phyloP scores from a whole-genome alignment of 2,797 vertebrate species.

The Luscinia luscinia region DNA sequence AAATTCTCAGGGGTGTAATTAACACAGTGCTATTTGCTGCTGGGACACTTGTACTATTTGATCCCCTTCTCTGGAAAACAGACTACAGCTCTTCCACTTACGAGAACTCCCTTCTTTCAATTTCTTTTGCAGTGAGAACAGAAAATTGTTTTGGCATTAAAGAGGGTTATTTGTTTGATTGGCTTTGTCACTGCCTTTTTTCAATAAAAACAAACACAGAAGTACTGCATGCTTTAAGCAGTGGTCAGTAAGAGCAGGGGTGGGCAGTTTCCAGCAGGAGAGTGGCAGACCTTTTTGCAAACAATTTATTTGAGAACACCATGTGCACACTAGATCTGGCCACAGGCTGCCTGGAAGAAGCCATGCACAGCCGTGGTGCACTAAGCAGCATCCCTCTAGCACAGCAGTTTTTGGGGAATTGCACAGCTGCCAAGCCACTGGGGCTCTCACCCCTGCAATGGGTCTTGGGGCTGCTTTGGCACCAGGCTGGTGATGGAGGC shows the following conservation, averaged over 20 bases:
- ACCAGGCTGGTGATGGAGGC: accelerated
- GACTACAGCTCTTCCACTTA: neutral
- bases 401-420: accelerated
- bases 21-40: neutral
- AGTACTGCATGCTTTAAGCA: neutral
- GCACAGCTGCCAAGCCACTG: neutral
- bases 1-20: neutral
- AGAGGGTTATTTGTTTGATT: neutral
- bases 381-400: neutral
- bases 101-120: neutral
- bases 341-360: neutral
- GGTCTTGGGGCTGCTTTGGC: neutral
- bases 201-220: neutral
- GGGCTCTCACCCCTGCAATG: neutral
- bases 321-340: neutral
- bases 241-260: neutral
- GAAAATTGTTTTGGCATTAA: neutral
- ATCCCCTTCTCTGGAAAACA: neutral
- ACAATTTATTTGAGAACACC: neutral
- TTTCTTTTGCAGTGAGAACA: neutral
- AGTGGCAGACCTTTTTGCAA: neutral
- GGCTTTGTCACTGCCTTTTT: neutral
- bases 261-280: neutral
- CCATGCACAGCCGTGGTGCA: accelerated
- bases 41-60: neutral